Percentiles rank a stretch among this genome's conserved stretches.
These are phyloP conservation scores for Dissostichus mawsoni DNA, from an alignment of 2,113 vertebrate species.

Conservation along the genomic window DNA sequence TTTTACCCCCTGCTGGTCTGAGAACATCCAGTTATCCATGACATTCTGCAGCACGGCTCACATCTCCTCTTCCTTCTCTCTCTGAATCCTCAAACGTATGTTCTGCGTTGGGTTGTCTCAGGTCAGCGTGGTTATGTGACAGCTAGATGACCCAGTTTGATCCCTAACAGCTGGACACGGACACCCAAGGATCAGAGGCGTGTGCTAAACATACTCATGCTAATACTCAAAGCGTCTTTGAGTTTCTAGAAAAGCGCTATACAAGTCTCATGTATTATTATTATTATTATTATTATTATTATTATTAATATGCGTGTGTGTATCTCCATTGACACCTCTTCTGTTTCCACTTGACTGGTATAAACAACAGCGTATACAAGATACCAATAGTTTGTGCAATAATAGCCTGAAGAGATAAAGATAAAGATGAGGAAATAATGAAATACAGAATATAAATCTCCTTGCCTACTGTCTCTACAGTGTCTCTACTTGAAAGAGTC, in stretches of 20 bases:
- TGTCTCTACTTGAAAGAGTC: no score
- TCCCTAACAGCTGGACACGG: constrained; percentile 2
- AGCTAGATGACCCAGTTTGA: not conserved
- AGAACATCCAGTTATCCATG: constrained; percentile 23
- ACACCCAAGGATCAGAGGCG: not conserved
- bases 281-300: no score
- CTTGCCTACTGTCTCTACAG: no score
- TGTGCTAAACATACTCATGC: not conserved
- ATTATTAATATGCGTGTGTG: not conserved
- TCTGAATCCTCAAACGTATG: not conserved
- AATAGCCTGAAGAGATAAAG: no score
- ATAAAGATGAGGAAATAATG: no score
- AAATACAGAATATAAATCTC: no score
- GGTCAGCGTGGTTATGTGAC: not conserved
- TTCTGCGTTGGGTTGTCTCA: not conserved
- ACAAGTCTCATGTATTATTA: no score
- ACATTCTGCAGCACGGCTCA: constrained; percentile 5
- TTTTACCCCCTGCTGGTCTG: constrained; percentile 27
- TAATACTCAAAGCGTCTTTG: not conserved
- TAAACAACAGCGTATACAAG: not conserved
- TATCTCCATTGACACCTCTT: not conserved
- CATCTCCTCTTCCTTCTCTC: not conserved
- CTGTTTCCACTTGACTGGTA: not conserved
- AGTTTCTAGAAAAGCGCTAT: no score
- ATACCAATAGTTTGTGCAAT: not conserved